Base-by-base conservation (phyloP, 2,888 invertebrate genomes). In the Papilio elwesi region DNA sequence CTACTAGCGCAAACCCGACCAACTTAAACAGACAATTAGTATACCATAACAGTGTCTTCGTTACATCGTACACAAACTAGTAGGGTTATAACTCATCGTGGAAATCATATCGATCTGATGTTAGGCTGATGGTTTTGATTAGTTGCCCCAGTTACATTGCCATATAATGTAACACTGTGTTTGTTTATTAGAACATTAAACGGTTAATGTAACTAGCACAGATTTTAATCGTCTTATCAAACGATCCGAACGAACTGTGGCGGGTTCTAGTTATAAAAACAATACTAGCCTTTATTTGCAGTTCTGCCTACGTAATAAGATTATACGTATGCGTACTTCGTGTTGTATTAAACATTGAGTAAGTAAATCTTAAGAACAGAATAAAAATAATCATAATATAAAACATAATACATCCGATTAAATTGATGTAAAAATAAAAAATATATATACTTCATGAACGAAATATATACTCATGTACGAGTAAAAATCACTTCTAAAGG, bases 51-150 rank as follows among this genome's bases (percentile, higher is more conserved):
- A 68, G 66, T 70, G 72, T 75, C 75, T 78, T 71, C 15, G 15
- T 71, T 77, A 74, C 77, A 77, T 81, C 83, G 81, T 81, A 82
- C 82, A 74, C 77, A 83, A 86, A 78, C 74, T 77, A 79, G 83
- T 78, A 78, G 88, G 87, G 86, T 89, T 88, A 88, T 85, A 88
- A 89, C 89, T 88, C 85, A 87, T 77, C 79, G 90, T 89, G 87
- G 84, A 88, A 87, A 88, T 76, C 79, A 81, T 92, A 93, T 93
- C 85, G 93, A 93, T 93, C 89, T 85, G 81, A 87, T 85, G 82
- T 79, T 82, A 83, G 77, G 76, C 78, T 80, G 78, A 77, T 86
- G 88, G 83, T 86, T 88, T 82, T 80, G 76, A 86, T 88, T 85
- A 83, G 74, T 78, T 82, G 84, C 83, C 80, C 78, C 77, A 82